Percentiles rank a stretch among this genome's conserved stretches.
These are phyloP conservation scores for Sander vitreus DNA, from an alignment of 2,113 vertebrate genomes.

Conservation along the genomic window DNA sequence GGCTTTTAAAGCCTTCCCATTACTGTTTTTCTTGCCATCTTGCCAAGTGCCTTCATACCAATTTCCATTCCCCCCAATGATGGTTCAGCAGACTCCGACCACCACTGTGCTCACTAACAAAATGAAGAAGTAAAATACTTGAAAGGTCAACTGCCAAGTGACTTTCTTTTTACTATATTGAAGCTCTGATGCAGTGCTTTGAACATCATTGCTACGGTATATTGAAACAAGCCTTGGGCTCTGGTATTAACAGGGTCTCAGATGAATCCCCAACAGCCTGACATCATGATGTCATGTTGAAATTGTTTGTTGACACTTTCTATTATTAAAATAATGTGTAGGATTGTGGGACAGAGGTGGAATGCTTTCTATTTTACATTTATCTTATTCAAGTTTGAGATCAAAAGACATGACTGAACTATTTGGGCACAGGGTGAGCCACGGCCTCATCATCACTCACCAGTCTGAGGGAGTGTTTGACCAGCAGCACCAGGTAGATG, in stretches of 20 bases:
- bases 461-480: slow-evolving; percentile 30
- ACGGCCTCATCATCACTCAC: slow-evolving; percentile 42
- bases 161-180: no score
- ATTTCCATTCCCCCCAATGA: no score
- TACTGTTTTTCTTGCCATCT: no score
- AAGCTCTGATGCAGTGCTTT: not conserved
- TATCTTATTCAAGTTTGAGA: not conserved
- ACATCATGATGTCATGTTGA: not conserved
- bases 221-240: not conserved
- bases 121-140: not conserved
- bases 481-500: slow-evolving; percentile 47
- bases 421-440: not conserved
- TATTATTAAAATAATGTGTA: not conserved
- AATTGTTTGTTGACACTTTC: not conserved
- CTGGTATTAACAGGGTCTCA: not conserved
- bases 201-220: not conserved
- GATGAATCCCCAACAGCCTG: not conserved
- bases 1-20: no score
- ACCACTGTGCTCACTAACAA: no score
- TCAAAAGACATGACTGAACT: not conserved
- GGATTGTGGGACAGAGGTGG: no score
- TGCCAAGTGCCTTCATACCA: no score
- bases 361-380: not conserved
- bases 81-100: no score
- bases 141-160: not conserved